Evolutionary conservation across 53 echinoderm and acorn worm species (phyloP), one percentile per base, ranked within the genome.

Genomic region (Paracentrotus lividus): DNA sequence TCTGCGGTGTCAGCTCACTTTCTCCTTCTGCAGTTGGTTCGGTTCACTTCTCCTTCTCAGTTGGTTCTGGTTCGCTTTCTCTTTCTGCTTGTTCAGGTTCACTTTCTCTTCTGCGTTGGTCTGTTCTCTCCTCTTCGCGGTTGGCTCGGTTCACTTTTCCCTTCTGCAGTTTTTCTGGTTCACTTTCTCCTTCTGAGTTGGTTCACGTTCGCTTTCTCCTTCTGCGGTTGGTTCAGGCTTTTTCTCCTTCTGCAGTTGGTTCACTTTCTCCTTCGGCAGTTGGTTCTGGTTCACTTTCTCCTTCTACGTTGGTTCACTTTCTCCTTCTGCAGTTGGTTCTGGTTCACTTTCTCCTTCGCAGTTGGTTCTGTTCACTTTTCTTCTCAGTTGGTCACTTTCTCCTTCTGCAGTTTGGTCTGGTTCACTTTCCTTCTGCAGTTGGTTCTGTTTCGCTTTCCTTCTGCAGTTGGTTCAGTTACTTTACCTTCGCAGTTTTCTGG

Each of bases 101-200:
- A 91, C 76, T 91, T 75, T 53, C 91, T 18, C 91, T 91, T 91
- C 91, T 75, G 91, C n/a, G n/a, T n/a, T n/a, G n/a, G n/a, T n/a
- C n/a, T n/a, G n/a, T n/a, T n/a, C n/a, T n/a, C n/a, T n/a, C n/a
- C n/a, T n/a, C n/a, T n/a, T n/a, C n/a, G n/a, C 91, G 1, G 77
- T 91, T 8, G 77, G 91, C 76, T 91, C 91, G 91, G 91, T 76
- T 91, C 91, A 91, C 91, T 76, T 75, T 91, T 77, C 9, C 77
- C 76, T 76, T 72, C 91, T 75, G 72, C 91, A 9, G 91, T 76
- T 34, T 75, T 76, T 90, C 90, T 0, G 91, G 91, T 69, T 75
- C 91, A 91, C 76, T 76, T 53, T 72, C 91, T 18, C 91, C 91
- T 91, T 91, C 91, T 91, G 91, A 75, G 16, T 76, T 34, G 91